Evolutionary conservation across 2,888 invertebrate species (phyloP), one percentile per base, ranked within the genome.

Genomic region (Thymelicus lineola): DNA sequence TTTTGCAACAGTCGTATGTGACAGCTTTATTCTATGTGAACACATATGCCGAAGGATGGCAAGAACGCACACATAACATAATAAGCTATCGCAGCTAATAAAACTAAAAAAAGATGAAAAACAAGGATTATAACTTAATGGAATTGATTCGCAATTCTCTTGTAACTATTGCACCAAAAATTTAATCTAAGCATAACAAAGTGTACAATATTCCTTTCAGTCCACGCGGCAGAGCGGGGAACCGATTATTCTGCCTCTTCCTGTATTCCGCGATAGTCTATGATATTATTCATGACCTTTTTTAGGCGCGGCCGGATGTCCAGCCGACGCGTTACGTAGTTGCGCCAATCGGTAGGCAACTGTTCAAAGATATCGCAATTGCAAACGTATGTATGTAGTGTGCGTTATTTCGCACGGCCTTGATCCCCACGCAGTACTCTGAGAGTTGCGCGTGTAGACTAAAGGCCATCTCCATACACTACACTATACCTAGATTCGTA

Each of bases 361-460:
- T 77, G 82, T 81, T 79, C 80, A 80, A 81, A 83, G 81, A 82
- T 82, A 82, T 80, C 77, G 74, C 73, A 58, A 82, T 80, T 77
- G 74, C 73, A 58, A 66, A 73, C 75, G 75, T 75, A 76, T 72
- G 75, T 73, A 73, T 73, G 75, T 72, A 64, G 77, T 78, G 77
- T 79, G 77, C 78, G 78, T 78, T 86, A 86, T 85, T 87, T 86
- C 81, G 81, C 82, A 77, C 81, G 90, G 80, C 93, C 93, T 93
- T 93, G 93, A 91, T 92, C 92, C 88, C 89, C 91, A 89, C 92
- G 89, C 90, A 86, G 82, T 79, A 81, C 82, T 79, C 83, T 80
- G 81, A 79, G 80, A 82, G 80, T 80, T 79, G 89, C 89, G 90
- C 90, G 91, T 90, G 91, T 87, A 88, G 79, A 78, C 75, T 88